Evolutionary conservation across 2,113 vertebrate genomes (phyloP), one percentile per base, ranked within the genome.

Genomic region (Mus pahari): DNA sequence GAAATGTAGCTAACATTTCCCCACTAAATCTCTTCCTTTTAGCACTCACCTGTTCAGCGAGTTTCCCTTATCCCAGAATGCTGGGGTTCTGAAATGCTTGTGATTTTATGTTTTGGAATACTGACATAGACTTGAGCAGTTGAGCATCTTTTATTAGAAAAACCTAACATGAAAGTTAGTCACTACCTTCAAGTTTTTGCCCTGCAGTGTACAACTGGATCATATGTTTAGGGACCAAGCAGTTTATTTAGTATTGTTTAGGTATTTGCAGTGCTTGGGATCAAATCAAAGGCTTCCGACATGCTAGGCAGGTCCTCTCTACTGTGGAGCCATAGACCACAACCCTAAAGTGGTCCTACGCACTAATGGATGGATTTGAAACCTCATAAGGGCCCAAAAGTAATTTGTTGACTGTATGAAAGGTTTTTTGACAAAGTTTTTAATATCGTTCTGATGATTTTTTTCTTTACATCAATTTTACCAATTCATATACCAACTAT

Each of bases 381-480:
- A 64, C 14, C 10, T 81, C 50, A 31, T 26, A 70, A 91, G 50
- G 24, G 7, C 24, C 82, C 84, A 42, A 58, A 84, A 26, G 71
- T 86, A 48, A 74, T 81, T 91, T 82, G 33, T 86, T 88, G 66
- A 89, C 45, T 96, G 14, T 78, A 42, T 55, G 50, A 75, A 92
- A 97, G n/a, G 12, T 84, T 86, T 64, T 91, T 89, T 91, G 64
- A 33, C n/a, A 94, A 64, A 92, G 11, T 11, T 96, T 92, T 95
- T 81, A 73, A 62, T 92, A n/a, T 28, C 70, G 79, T 94, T 42
- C 70, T 82, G 8, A 14, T 79, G 36, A 82, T 39, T 60, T 55
- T 75, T 62, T 71, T 42, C 28, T 19, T 73, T 77, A 77, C 3
- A 77, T 26, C 24, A 91, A 36, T 36, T 95, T 7, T 94, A 66